Base-by-base conservation (phyloP, 1,140 invertebrate genomes). In the Diprion similis region DNA sequence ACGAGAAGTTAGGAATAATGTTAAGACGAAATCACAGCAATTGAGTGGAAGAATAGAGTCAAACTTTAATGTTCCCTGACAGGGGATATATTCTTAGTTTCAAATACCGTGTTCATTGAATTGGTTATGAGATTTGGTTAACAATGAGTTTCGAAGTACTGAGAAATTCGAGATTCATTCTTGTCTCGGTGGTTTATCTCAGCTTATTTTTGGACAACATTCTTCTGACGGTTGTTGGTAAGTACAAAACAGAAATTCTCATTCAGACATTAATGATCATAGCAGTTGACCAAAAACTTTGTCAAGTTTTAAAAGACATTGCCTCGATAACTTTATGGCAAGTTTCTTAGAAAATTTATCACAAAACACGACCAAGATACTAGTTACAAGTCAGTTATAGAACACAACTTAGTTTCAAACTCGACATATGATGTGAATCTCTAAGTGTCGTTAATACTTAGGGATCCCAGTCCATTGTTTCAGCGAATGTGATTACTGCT, bases 141-240 rank as follows among this genome's bases (percentile, higher is more conserved):
- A 68, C 37, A 68, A 80, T 74, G 74, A 77, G 45, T 46, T 6
- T 71, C 46, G 75, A 72, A 13, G 72, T 72, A 9, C 46, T 81
- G 13, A 82, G 79, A 71, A 79, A 85, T 68, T 84, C 84, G 7
- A 86, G 87, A 68, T 73, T 84, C 4, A 76, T 88, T 15, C 82
- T 91, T 46, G 90, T 92, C 51, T 77, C 86, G n/a, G 88, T 92
- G 70, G 91, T 94, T 70, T 94, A 93, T 81, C 79, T 93, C 59
- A 91, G 92, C 45, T 89, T 94, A 73, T 89, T 95, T 75, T 84
- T 94, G 80, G 94, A 95, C 89, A 95, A 95, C 87, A 90, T 94
- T 73, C 87, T 95, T 11, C 85, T 95, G 19, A 95, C 94, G 15
- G 92, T 94, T 67, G 93, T 95, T 72, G 94, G 94, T 95, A 89